Conservation (phyloP, 2,888 invertebrate species). For the Mimachlamys varia region DNA sequence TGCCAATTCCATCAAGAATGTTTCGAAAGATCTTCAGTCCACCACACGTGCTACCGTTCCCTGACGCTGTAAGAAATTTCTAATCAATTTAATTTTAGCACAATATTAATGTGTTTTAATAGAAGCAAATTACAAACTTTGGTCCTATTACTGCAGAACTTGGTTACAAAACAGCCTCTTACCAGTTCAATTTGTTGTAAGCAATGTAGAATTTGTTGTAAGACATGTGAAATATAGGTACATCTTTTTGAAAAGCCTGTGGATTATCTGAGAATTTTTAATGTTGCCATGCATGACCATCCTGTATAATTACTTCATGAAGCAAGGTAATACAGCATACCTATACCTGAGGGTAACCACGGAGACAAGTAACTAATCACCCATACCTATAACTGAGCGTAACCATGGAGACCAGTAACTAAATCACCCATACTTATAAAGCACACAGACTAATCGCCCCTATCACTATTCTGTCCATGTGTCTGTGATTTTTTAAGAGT, state of each 20-base stretch:
- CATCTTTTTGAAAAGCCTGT: not conserved
- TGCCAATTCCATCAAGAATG: not conserved
- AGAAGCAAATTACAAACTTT: too few species aligned
- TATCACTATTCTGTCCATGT: not conserved
- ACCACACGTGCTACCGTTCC: too few species aligned
- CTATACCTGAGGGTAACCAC: not conserved
- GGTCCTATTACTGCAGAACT: too few species aligned
- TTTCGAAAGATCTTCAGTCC: not conserved
- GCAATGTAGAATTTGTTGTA: not conserved
- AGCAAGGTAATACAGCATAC: not conserved
- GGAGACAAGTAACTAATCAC: too few species aligned
- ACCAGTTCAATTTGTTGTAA: too few species aligned
- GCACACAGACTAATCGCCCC: slow-evolving; percentile 17
- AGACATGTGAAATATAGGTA: not conserved
- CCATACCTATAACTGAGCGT: not conserved
- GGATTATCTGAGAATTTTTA: not conserved
- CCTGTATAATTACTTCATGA: not conserved
- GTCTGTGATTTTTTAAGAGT: slow-evolving; percentile 1
- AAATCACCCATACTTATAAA: not conserved
- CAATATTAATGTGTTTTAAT: too few species aligned
- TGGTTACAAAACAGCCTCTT: too few species aligned
- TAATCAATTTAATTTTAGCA: too few species aligned
- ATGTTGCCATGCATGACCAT: not conserved
- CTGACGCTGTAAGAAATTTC: too few species aligned
- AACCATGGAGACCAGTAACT: not conserved